These are phyloP conservation scores for Aplodontia rufa DNA, from an alignment of 2,113 vertebrate species.

Conservation along the genomic window DNA sequence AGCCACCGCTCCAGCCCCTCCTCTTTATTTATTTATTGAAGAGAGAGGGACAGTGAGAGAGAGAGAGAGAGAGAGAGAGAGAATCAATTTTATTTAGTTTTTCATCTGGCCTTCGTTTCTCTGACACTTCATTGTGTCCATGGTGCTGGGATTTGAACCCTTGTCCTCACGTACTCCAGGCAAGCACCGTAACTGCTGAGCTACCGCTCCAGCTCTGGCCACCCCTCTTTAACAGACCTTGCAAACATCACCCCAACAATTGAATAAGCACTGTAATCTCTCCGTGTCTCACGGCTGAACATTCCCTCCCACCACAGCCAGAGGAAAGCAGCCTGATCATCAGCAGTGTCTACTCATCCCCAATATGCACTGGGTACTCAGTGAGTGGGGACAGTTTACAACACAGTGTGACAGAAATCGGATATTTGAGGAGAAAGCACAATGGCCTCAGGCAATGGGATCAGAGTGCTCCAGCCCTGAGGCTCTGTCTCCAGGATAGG, in stretches of 20 bases:
- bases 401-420: not conserved
- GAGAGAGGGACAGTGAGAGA: too few relatives aligned
- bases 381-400: not conserved
- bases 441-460: not conserved
- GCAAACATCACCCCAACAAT: constrained; percentile 59
- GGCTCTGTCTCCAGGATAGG: not conserved
- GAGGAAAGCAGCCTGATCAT: constrained; percentile 74
- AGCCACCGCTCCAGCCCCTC: too few relatives aligned
- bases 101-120: too few relatives aligned
- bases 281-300: constrained; percentile 55
- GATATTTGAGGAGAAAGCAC: not conserved
- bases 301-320: constrained; percentile 41
- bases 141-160: too few relatives aligned
- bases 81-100: too few relatives aligned
- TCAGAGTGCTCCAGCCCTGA: not conserved
- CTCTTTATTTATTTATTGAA: too few relatives aligned
- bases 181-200: too few relatives aligned
- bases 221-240: not conserved
- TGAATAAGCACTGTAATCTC: constrained; percentile 77
- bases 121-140: too few relatives aligned
- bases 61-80: too few relatives aligned
- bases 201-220: too few relatives aligned
- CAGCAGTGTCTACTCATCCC: constrained; percentile 23
- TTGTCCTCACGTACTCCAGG: too few relatives aligned
- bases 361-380: not conserved